Conservation (phyloP, 2,113 vertebrate species). For the Hiodon alosoides region DNA sequence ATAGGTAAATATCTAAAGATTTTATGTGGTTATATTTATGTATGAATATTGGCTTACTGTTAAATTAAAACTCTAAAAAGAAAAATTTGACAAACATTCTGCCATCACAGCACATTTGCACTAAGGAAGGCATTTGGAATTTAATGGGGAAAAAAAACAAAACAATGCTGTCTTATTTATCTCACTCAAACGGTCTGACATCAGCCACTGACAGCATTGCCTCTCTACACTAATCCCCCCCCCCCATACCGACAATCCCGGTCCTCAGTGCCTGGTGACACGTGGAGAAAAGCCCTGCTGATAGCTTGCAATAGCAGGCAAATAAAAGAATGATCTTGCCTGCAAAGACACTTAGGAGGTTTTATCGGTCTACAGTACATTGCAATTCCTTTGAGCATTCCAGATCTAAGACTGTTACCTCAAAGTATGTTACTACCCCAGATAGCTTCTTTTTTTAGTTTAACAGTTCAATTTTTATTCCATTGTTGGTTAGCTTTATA, state of each 20-base stretch:
- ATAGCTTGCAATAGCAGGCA: constrained; percentile 23
- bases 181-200: not conserved
- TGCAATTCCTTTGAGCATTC: constrained; percentile 22
- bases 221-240: not conserved
- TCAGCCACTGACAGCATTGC: not conserved
- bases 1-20: too few relatives aligned
- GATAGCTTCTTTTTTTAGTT: constrained; percentile 22
- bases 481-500: constrained; percentile 20
- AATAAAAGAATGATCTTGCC: constrained; percentile 26
- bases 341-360: not conserved
- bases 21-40: too few relatives aligned
- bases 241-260: not conserved
- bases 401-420: constrained; percentile 34
- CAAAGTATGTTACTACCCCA: constrained; percentile 29
- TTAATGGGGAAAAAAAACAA: too few relatives aligned
- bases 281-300: constrained; percentile 13
- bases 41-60: too few relatives aligned
- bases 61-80: too few relatives aligned
- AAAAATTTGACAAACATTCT: too few relatives aligned
- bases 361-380: constrained; percentile 26
- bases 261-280: constrained; percentile 17
- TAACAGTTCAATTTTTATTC: constrained; percentile 2
- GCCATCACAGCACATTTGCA: too few relatives aligned
- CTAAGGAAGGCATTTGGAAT: too few relatives aligned
- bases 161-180: not conserved